Base-by-base conservation (phyloP, 2,797 vertebrate species). In the Chrysocyon brachyurus region DNA sequence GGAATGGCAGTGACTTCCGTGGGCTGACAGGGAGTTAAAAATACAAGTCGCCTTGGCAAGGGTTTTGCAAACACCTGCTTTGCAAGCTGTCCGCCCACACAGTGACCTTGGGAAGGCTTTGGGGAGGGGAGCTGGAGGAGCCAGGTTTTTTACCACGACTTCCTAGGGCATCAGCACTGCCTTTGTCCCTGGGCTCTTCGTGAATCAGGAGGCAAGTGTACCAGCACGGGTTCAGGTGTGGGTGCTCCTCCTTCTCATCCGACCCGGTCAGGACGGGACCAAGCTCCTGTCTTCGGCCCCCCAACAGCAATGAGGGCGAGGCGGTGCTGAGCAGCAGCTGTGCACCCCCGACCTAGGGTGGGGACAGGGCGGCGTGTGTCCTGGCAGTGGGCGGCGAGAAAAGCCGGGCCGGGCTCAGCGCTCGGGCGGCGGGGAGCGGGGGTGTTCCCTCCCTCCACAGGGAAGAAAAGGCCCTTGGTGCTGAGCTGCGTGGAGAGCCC, bases 11-110 rank as follows among this genome's bases (percentile, higher is more conserved):
- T 16, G 79, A 66, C 77, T 79, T 49, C n/a, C 33, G 5, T 11
- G 59, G 93, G 97, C 56, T 59, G 81, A 31, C 3, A 5, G 85
- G 40, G 40, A 93, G 84, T 85, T 85, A 97, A 94, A 93, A 90
- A 86, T 66, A 81, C 90, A 91, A 72, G 95, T 26, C 40, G 49
- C 83, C 79, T 87, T 93, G 92, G 92, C 12, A 21, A 82, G 89
- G 57, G 54, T 31, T 88, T 52, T 61, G 91, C 88, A 66, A 59
- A 91, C 86, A 93, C 68, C 90, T 64, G 88, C 93, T 87, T 56
- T 36, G 77, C 66, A 90, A 83, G 96, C 91, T 88, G 95, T 59
- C 90, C 70, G 73, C 96, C 94, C 88, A 79, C 54, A 3, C 33
- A 0, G 68, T 46, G 95, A 95, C 95, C 95, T 96, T 94, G 96